These are phyloP conservation scores for Silurus lanzhouensis DNA, from an alignment of 2,797 vertebrate species.

Conservation along the genomic window DNA sequence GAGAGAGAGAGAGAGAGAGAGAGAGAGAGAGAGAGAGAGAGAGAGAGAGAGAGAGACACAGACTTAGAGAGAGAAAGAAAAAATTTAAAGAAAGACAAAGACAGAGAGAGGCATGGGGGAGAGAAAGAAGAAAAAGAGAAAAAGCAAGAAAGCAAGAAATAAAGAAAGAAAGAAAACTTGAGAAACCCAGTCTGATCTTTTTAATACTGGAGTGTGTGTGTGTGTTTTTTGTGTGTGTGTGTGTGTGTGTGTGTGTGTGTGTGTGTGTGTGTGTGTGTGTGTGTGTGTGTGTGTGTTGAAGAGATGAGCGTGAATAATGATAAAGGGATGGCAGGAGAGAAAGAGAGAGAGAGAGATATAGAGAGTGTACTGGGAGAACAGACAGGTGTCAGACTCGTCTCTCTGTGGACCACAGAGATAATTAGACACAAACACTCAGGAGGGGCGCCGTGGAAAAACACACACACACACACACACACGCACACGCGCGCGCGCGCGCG, in stretches of 20 bases:
- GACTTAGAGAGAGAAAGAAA: not conserved
- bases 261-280: not conserved
- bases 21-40: not conserved
- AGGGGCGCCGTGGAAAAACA: conserved; percentile 27
- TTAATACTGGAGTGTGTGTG: not conserved
- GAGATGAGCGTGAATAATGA: not conserved
- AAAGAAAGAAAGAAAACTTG: not conserved
- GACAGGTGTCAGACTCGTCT: conserved; percentile 69
- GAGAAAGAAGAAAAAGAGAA: not conserved
- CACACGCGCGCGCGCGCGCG: conserved; percentile 2
- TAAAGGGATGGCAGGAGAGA: not conserved
- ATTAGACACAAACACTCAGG: conserved; percentile 68
- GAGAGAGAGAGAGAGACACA: not conserved
- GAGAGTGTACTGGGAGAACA: conserved; percentile 45
- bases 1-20: not conserved
- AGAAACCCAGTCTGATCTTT: not conserved
- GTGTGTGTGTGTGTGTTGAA: not conserved
- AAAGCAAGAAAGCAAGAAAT: not conserved
- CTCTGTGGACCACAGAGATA: conserved; percentile 67
- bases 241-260: not conserved
- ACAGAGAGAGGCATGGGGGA: not conserved
- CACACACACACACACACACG: not conserved
- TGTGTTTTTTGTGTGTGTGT: not conserved
- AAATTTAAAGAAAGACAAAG: not conserved
- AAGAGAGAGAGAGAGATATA: conserved; percentile 23